Evolutionary conservation across 64 coral and sea anemone species (phyloP).

Genomic region (Actinia tenebrosa): DNA sequence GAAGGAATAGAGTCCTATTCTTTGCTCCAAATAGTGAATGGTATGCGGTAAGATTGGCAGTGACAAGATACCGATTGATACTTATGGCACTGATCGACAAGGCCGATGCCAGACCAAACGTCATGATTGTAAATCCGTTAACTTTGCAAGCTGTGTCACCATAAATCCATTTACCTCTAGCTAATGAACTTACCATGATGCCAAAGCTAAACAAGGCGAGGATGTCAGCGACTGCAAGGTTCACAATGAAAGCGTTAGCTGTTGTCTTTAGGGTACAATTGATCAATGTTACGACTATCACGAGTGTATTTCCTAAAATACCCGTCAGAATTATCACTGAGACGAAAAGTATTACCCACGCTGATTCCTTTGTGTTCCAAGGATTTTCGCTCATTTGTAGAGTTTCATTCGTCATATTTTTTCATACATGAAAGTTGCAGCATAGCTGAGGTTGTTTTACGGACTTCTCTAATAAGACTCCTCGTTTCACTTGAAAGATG

Average conservation of each 20-base stretch:
- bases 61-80: slow-evolving; percentile 26
- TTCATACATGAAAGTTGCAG: background rate
- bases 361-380: background rate
- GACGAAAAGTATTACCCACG: background rate
- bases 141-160: slow-evolving; percentile 19
- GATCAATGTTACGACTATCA: slow-evolving; percentile 29
- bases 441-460: background rate
- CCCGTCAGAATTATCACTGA: slow-evolving; percentile 33
- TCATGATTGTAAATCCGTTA: slow-evolving; percentile 25
- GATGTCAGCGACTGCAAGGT: slow-evolving; percentile 38
- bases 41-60: background rate
- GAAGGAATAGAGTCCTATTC: slow-evolving; percentile 11
- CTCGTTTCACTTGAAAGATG: background rate
- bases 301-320: slow-evolving; percentile 32
- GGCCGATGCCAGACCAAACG: slow-evolving; percentile 52
- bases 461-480: too few relatives aligned
- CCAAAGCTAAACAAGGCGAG: slow-evolving; percentile 17
- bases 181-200: slow-evolving; percentile 2
- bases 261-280: slow-evolving; percentile 24
- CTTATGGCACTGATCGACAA: slow-evolving; percentile 54
- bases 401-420: background rate
- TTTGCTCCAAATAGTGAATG: slow-evolving; percentile 5
- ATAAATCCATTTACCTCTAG: slow-evolving; percentile 45
- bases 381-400: slow-evolving; percentile 8
- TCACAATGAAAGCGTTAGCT: slow-evolving; percentile 33